Base-by-base conservation (phyloP, 2,888 invertebrate species). In the Calliphora vomitoria region DNA sequence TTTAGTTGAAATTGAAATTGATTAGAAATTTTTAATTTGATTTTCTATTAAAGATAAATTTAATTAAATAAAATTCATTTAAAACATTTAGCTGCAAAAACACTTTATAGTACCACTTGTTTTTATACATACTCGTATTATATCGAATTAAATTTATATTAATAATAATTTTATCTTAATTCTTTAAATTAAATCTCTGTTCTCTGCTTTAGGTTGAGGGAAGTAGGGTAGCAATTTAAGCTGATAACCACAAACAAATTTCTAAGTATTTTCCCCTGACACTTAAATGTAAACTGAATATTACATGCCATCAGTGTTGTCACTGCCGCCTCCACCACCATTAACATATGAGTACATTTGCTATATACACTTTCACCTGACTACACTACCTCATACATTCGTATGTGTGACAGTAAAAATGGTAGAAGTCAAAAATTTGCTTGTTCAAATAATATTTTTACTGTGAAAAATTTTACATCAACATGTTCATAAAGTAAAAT, bases 231-330 rank as follows among this genome's bases (percentile, higher is more conserved):
- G 25, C 25, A 25, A 25, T 25, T 25, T 25, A 44, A 8, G 13
- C 18, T 47, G 20, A 71, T 18, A 62, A 53, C 76, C 62, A n/a
- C 50, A 55, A 78, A 78, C 55, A 50, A 41, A 64, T 60, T 75
- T 75, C 10, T 13, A 41, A 53, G 38, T 64, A 60, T 75, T 69
- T 78, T 55, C 72, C 74, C 50, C 55, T 50, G 64, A 55, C 55
- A 82, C 76, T 64, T 64, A 64, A 80, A 55, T 89, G 87, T 89
- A 89, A 44, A 89, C 88, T 90, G 86, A 90, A 88, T 90, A 90
- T 50, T 35, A 68, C 55, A 44, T 15, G 74, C 44, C 47, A 31
- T 41, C 18, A 18, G 64, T 18, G 18, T 64, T 25, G 25, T 25
- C 38, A 62, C 50, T 50, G 13, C 90, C 89, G 89, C 89, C 18